Evolutionary conservation across 2,797 vertebrate species (phyloP).

Genomic region (Atherinosoma microstoma): DNA sequence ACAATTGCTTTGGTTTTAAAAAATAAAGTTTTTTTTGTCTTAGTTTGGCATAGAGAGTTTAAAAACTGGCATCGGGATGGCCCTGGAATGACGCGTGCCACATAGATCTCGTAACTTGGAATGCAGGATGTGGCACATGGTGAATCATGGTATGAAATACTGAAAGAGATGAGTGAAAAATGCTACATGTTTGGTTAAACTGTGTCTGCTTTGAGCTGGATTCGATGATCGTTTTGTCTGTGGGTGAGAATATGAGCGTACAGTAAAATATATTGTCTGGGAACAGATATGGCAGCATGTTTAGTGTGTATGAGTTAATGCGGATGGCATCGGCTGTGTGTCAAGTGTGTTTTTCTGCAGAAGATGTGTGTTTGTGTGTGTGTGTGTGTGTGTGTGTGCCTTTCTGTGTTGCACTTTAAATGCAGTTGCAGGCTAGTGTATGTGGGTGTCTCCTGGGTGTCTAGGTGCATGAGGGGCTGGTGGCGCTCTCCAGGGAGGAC

Average conservation of each 20-base stretch:
- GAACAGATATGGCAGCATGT: slow-evolving; percentile 35
- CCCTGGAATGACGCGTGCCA: slow-evolving; percentile 65
- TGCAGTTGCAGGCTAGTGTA: slow-evolving; percentile 58
- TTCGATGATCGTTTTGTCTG: slow-evolving; percentile 18
- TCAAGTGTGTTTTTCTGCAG: slow-evolving; percentile 41
- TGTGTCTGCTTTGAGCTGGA: slow-evolving; percentile 30
- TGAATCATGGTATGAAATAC: slow-evolving; percentile 40
- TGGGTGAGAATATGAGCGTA: slow-evolving; percentile 34
- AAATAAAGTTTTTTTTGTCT: slow-evolving; percentile 82
- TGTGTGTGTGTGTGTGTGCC: slow-evolving; percentile 40
- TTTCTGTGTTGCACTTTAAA: slow-evolving; percentile 58
- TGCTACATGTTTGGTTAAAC: slow-evolving; percentile 81
- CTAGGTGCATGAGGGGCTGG: slow-evolving; percentile 96
- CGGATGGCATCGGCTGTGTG: slow-evolving; percentile 29
- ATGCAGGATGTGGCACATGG: slow-evolving; percentile 57
- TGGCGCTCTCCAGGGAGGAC: slow-evolving; percentile 97
- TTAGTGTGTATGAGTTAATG: slow-evolving; percentile 10
- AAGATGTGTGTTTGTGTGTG: slow-evolving; percentile 17
- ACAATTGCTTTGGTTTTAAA: slow-evolving; percentile 90
- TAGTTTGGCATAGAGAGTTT: slow-evolving; percentile 88
- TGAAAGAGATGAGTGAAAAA: slow-evolving; percentile 50
- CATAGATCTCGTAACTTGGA: slow-evolving; percentile 46
- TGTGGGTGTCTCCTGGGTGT: slow-evolving; percentile 52
- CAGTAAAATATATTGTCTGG: slow-evolving; percentile 12
- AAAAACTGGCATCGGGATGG: slow-evolving; percentile 75